Base-by-base conservation (phyloP, 2,113 vertebrate genomes). In the Phasianus colchicus region DNA sequence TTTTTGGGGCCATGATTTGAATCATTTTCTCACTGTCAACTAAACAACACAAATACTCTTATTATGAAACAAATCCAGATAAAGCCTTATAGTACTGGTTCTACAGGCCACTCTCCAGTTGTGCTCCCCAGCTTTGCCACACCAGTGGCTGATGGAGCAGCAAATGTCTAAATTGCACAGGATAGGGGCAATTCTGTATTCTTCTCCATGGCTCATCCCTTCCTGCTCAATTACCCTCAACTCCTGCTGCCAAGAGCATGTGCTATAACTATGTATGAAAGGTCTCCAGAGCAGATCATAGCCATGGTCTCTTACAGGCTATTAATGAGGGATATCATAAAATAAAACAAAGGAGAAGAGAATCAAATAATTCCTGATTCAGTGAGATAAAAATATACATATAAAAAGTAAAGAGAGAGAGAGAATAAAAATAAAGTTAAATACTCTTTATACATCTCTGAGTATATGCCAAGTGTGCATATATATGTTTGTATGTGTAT, bases 71-170 rank as follows among this genome's bases (percentile, higher is more conserved):
- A 57, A 73, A 25, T 32, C 40, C 19, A 7, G 7, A 52, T 54
- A 82, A 86, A 50, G 64, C 18, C 15, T 58, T 18, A 13, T 1
- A 9, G 18, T 27, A 54, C 8, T 0, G 0, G 32, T 69, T 34
- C 6, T 81, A 34, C 30, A 9, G 57, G 27, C 13, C 4, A 2
- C 40, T n/a, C 43, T 64, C 27, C 24, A 50, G 40, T 19, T 9
- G 21, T 21, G 18, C 5, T 47, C 11, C n/a, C 22, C 22, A 57
- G n/a, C 14, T 57, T 11, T 67, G 40, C 42, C 29, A 15, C 10
- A 25, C 18, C 48, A 50, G 9, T 4, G 3, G 15, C 40, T 50
- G 9, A 16, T 16, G 43, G 19, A 72, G 30, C 19, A 72, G 17
- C 0, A 2, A 6, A 57, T 65, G n/a, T 52, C n/a, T 45, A 10